Evolutionary conservation across 1,140 invertebrate species (phyloP).

Genomic region (Mya arenaria): DNA sequence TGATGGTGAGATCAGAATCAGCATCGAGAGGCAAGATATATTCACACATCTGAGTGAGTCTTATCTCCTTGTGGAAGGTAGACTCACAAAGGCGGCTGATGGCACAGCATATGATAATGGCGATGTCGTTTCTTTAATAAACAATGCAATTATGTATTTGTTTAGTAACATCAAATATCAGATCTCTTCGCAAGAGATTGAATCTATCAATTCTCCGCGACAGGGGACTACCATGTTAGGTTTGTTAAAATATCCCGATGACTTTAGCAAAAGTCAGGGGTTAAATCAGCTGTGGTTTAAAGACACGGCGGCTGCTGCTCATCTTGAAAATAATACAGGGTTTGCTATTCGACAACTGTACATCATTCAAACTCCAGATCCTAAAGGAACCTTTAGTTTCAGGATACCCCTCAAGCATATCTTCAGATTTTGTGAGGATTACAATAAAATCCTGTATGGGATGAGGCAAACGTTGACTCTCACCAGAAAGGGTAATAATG

Average conservation of each 20-base stretch:
- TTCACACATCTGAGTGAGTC: not conserved
- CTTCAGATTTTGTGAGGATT: not conserved
- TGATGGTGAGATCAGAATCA: not conserved
- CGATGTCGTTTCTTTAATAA: not conserved
- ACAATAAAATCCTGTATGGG: not conserved
- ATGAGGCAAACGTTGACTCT: not conserved
- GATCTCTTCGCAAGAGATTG: not conserved
- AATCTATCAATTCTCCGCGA: not conserved
- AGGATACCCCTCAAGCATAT: not conserved
- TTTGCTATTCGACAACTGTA: constrained; percentile 6
- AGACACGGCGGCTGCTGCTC: constrained; percentile 3
- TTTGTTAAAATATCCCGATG: constrained; percentile 2
- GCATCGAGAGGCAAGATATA: not conserved
- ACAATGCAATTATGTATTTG: constrained; percentile 1
- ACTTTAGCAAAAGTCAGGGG: not conserved
- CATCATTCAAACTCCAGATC: not conserved
- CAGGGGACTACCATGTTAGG: constrained; percentile 1
- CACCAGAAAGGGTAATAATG: constrained; percentile 10
- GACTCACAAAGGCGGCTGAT: not conserved
- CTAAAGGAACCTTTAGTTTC: constrained; percentile 3
- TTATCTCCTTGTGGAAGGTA: not conserved
- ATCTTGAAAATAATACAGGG: not conserved
- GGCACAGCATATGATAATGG: not conserved
- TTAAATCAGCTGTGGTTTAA: not conserved
- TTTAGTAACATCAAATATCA: not conserved